Percentiles rank a stretch among this genome's conserved stretches.
Evolutionary conservation across 2,113 vertebrate genomes (phyloP).

Genomic region (Brachypodius melanocephalos): DNA sequence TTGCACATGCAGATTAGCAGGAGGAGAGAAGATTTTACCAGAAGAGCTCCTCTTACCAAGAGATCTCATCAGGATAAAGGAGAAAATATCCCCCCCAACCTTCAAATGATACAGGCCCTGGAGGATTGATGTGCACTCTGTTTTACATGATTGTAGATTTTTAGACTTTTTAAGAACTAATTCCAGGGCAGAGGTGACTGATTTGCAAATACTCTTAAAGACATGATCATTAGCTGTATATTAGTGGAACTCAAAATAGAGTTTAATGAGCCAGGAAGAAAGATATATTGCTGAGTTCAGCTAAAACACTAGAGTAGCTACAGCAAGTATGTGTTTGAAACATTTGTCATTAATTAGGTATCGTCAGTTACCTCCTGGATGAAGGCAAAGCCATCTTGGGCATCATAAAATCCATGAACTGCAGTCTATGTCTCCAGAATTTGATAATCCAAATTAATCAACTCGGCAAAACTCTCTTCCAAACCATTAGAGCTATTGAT

Average conservation of each 20-base stretch:
- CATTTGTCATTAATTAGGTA: slow-evolving; percentile 33
- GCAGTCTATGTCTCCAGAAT: not conserved
- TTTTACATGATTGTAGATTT: not conserved
- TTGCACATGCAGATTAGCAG: not conserved
- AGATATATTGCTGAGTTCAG: slow-evolving; percentile 16
- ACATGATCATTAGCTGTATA: not conserved
- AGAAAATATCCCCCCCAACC: not conserved
- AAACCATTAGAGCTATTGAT: slow-evolving; percentile 12
- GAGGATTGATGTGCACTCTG: not conserved
- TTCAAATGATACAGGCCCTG: not conserved
- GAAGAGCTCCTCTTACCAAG: not conserved
- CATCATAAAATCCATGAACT: slow-evolving; percentile 33
- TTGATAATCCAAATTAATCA: slow-evolving; percentile 36
- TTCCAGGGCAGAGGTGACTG: not conserved
- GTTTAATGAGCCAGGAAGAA: slow-evolving; percentile 29
- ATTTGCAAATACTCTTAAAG: slow-evolving; percentile 16
- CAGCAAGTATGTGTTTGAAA: not conserved
- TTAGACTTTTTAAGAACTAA: not conserved
- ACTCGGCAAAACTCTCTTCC: not conserved
- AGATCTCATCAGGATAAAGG: not conserved
- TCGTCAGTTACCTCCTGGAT: slow-evolving; percentile 22
- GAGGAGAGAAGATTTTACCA: not conserved
- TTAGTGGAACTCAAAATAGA: slow-evolving; percentile 19
- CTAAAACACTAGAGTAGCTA: not conserved
- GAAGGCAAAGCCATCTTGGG: not conserved